Conservation (phyloP, 2,113 vertebrate genomes). For the Meriones unguiculatus region DNA sequence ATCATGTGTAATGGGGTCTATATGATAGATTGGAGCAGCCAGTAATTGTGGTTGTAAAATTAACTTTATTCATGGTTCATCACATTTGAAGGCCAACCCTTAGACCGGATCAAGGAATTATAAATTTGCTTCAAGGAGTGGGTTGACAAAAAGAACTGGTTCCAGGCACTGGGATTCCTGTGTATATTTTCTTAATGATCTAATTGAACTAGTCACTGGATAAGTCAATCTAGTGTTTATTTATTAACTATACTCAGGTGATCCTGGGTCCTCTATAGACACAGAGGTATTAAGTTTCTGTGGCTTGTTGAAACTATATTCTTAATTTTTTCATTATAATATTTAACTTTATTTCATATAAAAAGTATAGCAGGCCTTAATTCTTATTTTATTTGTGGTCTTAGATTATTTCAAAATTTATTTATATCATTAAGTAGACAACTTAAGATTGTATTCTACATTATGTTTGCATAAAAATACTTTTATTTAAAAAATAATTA, state of each 20-base stretch:
- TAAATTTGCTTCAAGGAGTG: slow-evolving; percentile 28
- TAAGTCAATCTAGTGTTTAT: slow-evolving; percentile 63
- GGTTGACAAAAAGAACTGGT: slow-evolving; percentile 48
- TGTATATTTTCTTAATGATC: slow-evolving; percentile 61
- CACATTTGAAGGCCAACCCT: not conserved
- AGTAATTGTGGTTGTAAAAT: not conserved
- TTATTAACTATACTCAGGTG: slow-evolving; percentile 24
- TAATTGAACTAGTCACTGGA: slow-evolving; percentile 63
- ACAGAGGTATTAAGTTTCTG: slow-evolving; percentile 6
- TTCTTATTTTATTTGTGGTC: not conserved
- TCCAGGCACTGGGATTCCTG: not conserved
- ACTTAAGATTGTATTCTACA: not conserved
- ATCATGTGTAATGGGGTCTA: not conserved
- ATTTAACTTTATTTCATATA: slow-evolving; percentile 35
- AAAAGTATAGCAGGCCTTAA: not conserved
- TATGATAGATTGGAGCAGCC: not conserved
- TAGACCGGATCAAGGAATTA: slow-evolving; percentile 32
- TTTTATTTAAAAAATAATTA: slow-evolving; percentile 36
- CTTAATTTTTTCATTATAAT: slow-evolving; percentile 12
- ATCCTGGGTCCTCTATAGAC: not conserved
- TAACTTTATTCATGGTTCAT: not conserved
- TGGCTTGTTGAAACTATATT: slow-evolving; percentile 4
- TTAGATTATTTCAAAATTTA: slow-evolving; percentile 34
- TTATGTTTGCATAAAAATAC: not conserved
- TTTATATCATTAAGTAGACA: not conserved